These are phyloP conservation scores for Epizoanthus ramosus DNA, from an alignment of 92 coral and sea anemone genomes.

Conservation along the genomic window DNA sequence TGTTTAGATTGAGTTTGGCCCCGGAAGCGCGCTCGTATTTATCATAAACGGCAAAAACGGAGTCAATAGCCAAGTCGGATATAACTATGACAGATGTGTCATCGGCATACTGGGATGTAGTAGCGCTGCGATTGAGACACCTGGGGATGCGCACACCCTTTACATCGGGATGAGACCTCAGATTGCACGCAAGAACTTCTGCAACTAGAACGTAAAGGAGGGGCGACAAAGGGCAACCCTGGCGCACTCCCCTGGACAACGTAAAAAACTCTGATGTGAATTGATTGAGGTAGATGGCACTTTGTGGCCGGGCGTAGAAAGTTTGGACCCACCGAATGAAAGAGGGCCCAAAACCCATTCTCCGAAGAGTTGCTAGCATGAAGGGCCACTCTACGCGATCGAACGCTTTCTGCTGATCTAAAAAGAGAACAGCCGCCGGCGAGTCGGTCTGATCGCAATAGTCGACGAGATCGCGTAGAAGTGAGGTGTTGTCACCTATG, in stretches of 20 bases:
- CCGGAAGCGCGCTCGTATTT: conserved; percentile 48
- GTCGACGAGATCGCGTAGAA: too few relatives aligned
- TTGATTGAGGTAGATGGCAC: not conserved
- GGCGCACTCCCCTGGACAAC: conserved; percentile 4
- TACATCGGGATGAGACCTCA: not conserved
- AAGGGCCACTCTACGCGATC: not conserved
- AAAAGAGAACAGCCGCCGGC: too few relatives aligned
- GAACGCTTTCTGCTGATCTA: too few relatives aligned
- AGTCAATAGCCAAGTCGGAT: not conserved
- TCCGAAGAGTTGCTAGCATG: not conserved
- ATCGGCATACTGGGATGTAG: not conserved
- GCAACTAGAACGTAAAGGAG: not conserved
- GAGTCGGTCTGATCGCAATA: too few relatives aligned
- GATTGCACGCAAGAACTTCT: not conserved
- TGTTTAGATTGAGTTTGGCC: conserved; percentile 8
- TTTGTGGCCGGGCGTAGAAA: not conserved
- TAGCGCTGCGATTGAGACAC: not conserved
- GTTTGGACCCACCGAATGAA: not conserved
- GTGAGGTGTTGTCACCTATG: too few relatives aligned
- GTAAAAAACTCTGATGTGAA: not conserved
- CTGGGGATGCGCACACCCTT: not conserved
- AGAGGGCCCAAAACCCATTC: conserved; percentile 10
- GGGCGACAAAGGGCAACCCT: not conserved
- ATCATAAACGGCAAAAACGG: not conserved
- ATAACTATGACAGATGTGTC: conserved; percentile 3